Evolutionary conservation across 1,140 invertebrate species (phyloP).

Genomic region (Drosophila pseudoananassae): DNA sequence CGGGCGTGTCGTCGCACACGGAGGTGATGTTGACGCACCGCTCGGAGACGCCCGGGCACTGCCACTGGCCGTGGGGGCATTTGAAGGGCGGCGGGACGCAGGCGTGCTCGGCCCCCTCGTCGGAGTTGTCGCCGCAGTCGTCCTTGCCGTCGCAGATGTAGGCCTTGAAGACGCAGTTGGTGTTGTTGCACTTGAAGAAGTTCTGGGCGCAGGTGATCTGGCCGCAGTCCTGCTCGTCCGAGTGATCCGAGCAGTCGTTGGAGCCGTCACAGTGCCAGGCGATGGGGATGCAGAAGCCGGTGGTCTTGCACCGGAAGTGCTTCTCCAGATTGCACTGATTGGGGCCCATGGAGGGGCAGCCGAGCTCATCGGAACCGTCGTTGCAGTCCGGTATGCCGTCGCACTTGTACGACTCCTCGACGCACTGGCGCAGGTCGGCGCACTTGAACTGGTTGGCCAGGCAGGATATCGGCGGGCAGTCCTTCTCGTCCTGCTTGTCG

Average conservation of each 20-base stretch:
- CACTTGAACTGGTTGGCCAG: conserved; percentile 97
- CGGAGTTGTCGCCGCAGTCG: conserved; percentile 97
- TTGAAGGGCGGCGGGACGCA: conserved; percentile 90
- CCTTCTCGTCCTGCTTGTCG: conserved; percentile 98
- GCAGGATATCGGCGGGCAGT: conserved; percentile 97
- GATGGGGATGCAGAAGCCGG: conserved; percentile 95
- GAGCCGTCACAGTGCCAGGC: conserved; percentile 96
- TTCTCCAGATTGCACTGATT: conserved; percentile 95
- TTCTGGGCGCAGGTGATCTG: conserved; percentile 89
- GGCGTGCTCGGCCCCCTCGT: conserved; percentile 93
- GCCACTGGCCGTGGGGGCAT: conserved; percentile 92
- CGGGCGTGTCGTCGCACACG: conserved; percentile 93
- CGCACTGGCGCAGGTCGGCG: conserved; percentile 94
- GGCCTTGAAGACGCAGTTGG: conserved; percentile 95
- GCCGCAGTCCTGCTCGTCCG: conserved; percentile 95
- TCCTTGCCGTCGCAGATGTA: conserved; percentile 98
- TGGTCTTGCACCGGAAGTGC: conserved; percentile 94
- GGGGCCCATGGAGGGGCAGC: conserved; percentile 92
- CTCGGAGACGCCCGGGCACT: conserved; percentile 91
- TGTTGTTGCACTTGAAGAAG: conserved; percentile 94
- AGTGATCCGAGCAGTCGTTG: conserved; percentile 95
- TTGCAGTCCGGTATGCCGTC: conserved; percentile 96
- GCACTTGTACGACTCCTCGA: conserved; percentile 96
- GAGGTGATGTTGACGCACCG: conserved; percentile 91
- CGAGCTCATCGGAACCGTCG: conserved; percentile 95